Percentiles rank a stretch among this genome's conserved stretches.
Evolutionary conservation across 1,140 invertebrate species (phyloP).

Genomic region (Calycopis cecrops): DNA sequence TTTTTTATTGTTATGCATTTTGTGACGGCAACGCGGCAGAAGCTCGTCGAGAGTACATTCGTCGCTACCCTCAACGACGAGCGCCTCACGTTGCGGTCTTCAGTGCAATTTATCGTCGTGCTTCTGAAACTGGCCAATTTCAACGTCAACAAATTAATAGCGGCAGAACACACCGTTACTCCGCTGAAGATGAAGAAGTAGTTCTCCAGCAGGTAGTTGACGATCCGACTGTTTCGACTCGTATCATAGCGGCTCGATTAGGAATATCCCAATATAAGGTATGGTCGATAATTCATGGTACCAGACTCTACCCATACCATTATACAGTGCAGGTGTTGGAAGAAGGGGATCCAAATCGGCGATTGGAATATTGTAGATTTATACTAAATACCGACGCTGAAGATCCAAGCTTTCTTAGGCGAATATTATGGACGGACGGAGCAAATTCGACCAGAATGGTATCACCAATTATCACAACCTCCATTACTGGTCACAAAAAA

Average conservation of each 20-base stretch:
- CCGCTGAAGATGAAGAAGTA: slow-evolving; percentile 5
- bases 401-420: slow-evolving; percentile 32
- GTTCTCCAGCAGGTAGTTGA: background rate
- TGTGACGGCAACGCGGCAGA: too few relatives aligned
- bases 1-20: too few relatives aligned
- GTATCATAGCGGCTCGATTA: background rate
- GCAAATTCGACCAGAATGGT: slow-evolving; percentile 41
- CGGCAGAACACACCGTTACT: too few relatives aligned
- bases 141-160: too few relatives aligned
- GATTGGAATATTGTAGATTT: slow-evolving; percentile 28
- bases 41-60: too few relatives aligned
- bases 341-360: slow-evolving; percentile 28
- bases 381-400: slow-evolving; percentile 26
- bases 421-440: slow-evolving; percentile 46
- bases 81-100: too few relatives aligned
- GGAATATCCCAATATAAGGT: slow-evolving; percentile 13
- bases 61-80: too few relatives aligned
- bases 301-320: slow-evolving; percentile 18
- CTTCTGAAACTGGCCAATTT: too few relatives aligned
- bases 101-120: too few relatives aligned
- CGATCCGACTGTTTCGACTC: background rate
- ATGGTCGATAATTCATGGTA: slow-evolving; percentile 1
- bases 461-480: slow-evolving; percentile 54
- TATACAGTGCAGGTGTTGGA: slow-evolving; percentile 25
- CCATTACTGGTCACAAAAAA: slow-evolving; percentile 44